Percentiles rank a stretch among this genome's conserved stretches.
Conservation (phyloP, 2,888 invertebrate genomes). For the Scotopteryx bipunctaria region DNA sequence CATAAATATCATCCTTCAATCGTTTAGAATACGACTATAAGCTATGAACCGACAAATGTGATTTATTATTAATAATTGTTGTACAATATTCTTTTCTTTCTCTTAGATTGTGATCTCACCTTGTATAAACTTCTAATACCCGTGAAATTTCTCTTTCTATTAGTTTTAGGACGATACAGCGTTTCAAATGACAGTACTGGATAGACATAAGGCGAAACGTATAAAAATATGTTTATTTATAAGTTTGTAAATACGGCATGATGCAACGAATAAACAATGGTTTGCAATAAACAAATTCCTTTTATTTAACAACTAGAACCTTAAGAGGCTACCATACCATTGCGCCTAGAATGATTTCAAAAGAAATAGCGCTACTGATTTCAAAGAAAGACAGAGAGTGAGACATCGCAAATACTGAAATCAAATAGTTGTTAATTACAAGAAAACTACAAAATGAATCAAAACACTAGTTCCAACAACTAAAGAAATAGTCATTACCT, state of each 20-base stretch:
- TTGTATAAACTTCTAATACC: slow-evolving; percentile 45
- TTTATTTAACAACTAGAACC: not conserved
- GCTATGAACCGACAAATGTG: slow-evolving; percentile 53
- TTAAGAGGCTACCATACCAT: too few relatives aligned
- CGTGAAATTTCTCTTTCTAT: slow-evolving; percentile 14
- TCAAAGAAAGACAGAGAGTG: too few relatives aligned
- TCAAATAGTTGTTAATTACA: too few relatives aligned
- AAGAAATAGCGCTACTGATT: too few relatives aligned
- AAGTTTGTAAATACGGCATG: slow-evolving; percentile 74
- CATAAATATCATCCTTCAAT: slow-evolving; percentile 40
- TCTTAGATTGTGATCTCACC: slow-evolving; percentile 51
- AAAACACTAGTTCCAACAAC: too few relatives aligned
- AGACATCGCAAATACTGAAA: too few relatives aligned
- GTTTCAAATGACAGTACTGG: slow-evolving; percentile 71
- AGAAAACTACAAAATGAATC: too few relatives aligned
- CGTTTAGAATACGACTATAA: slow-evolving; percentile 41
- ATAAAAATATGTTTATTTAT: slow-evolving; percentile 62
- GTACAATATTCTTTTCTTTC: slow-evolving; percentile 41
- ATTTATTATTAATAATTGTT: slow-evolving; percentile 43
- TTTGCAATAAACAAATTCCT: slow-evolving; percentile 42
- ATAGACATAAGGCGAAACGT: slow-evolving; percentile 59
- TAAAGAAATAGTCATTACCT: too few relatives aligned
- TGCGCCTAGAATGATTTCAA: too few relatives aligned
- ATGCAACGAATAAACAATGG: slow-evolving; percentile 64
- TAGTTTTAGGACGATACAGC: slow-evolving; percentile 50